Conservation (phyloP, 2,113 vertebrate species). For the Xiphorhynchus elegans region DNA sequence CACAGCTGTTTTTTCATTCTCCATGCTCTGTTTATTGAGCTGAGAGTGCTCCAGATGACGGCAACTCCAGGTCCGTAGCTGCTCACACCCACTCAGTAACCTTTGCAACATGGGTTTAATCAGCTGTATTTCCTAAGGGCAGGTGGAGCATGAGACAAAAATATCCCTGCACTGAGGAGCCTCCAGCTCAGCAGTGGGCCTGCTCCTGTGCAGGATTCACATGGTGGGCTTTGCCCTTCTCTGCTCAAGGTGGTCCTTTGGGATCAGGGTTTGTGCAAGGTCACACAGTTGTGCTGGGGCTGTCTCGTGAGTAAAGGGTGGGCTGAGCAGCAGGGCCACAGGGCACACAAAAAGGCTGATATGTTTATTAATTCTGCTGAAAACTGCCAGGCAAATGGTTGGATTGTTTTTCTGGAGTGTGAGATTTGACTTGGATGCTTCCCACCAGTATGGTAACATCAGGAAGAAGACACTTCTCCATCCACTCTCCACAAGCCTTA, state of each 20-base stretch:
- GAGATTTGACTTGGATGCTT: background rate
- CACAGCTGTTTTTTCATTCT: background rate
- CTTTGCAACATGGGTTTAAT: background rate
- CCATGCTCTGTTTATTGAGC: background rate
- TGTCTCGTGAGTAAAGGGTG: background rate
- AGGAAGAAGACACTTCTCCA: background rate
- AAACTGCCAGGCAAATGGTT: background rate
- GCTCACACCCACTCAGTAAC: background rate
- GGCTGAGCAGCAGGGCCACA: background rate
- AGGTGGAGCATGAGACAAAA: background rate
- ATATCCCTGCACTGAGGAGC: background rate
- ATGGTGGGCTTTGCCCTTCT: background rate
- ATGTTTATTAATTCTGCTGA: background rate
- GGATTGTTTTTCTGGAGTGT: background rate
- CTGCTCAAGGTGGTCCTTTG: background rate
- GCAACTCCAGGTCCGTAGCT: background rate
- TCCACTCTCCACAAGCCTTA: background rate
- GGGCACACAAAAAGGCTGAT: background rate
- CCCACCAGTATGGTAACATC: fast-evolving
- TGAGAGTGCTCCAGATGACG: background rate
- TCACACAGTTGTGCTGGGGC: background rate
- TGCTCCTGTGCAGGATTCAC: background rate
- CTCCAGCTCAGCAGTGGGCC: background rate
- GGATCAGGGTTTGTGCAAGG: background rate
- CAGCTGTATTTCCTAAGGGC: background rate